Percentiles rank a stretch among this genome's conserved stretches.
Conservation (phyloP, 2,113 vertebrate species). For the Cygnus buccinator region DNA sequence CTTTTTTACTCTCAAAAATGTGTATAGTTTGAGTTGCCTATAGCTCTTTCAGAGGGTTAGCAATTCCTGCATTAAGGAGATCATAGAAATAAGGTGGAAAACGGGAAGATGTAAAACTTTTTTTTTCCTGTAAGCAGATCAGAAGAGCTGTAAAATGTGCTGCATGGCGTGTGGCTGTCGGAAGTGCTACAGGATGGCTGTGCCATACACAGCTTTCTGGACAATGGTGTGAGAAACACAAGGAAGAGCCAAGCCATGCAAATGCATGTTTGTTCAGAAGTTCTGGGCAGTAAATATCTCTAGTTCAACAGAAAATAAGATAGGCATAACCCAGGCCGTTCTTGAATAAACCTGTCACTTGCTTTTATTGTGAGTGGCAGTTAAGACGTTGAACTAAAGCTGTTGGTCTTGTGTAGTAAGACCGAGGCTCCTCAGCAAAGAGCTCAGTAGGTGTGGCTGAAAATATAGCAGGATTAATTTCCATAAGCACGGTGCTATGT, state of each 20-base stretch:
- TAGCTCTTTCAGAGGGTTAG: neutral
- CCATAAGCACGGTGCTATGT: neutral
- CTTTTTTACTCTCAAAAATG: neutral
- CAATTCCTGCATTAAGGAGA: neutral
- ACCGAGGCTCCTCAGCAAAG: neutral
- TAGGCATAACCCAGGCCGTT: neutral
- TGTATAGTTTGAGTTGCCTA: neutral
- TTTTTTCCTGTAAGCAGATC: neutral
- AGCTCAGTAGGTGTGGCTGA: accelerated
- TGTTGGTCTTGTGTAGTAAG: neutral
- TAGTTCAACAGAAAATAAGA: neutral
- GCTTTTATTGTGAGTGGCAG: neutral
- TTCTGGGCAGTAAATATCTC: neutral
- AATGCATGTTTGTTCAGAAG: neutral
- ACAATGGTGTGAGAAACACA: neutral
- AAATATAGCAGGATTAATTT: neutral
- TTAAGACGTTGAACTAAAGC: neutral
- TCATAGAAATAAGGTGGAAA: neutral
- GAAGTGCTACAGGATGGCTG: accelerated
- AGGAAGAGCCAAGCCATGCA: neutral
- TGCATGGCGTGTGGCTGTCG: neutral
- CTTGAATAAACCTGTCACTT: neutral
- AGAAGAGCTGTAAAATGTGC: neutral
- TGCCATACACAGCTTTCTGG: neutral
- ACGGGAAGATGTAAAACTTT: neutral